These are phyloP conservation scores for Xestia rhomboidea DNA, from an alignment of 2,888 invertebrate species.

Conservation along the genomic window DNA sequence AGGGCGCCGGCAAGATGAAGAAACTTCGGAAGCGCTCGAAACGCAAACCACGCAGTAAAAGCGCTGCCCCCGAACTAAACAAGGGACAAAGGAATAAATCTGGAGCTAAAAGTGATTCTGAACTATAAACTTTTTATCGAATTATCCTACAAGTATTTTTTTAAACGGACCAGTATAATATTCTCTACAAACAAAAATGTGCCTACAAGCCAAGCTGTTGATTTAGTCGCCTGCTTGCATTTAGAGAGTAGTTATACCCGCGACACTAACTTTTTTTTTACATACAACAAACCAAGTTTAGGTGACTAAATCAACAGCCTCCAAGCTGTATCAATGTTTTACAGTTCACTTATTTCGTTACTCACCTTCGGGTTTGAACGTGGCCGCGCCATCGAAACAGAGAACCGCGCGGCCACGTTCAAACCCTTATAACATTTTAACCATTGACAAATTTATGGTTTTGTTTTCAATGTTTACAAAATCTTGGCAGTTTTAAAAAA, in stretches of 20 bases:
- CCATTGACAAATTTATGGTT: no score
- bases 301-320: not conserved
- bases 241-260: not conserved
- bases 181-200: not conserved
- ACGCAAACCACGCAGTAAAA: slow-evolving; percentile 85
- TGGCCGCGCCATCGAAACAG: no score
- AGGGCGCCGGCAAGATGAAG: slow-evolving; percentile 73
- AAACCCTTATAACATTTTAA: no score
- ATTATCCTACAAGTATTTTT: not conserved
- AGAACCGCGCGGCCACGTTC: no score
- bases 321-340: not conserved
- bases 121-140: slow-evolving; percentile 72
- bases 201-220: not conserved
- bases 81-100: slow-evolving; percentile 79
- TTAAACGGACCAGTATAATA: not conserved
- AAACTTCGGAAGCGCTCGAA: slow-evolving; percentile 78
- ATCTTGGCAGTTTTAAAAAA: no score
- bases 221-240: not conserved
- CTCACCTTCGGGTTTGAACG: not conserved
- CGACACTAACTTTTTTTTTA: not conserved
- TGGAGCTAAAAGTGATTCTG: slow-evolving; percentile 87
- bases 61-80: slow-evolving; percentile 81
- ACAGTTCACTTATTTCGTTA: not conserved
- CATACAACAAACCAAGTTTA: not conserved
- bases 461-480: no score